These are phyloP conservation scores for Monochamus alternatus DNA, from an alignment of 2,888 invertebrate genomes.

Conservation along the genomic window DNA sequence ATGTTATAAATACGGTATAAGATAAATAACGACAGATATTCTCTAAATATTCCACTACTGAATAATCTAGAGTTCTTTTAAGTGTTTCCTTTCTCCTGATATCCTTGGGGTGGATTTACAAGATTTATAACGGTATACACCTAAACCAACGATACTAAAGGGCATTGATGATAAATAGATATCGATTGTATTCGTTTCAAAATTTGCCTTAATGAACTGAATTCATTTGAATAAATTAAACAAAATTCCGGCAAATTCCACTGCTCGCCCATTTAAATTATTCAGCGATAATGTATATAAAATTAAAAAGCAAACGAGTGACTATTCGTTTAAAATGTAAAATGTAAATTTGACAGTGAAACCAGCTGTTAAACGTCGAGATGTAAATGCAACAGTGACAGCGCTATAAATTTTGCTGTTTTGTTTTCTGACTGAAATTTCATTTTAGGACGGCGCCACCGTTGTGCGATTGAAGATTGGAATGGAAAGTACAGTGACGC, in stretches of 20 bases:
- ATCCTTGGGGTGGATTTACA: slow-evolving; percentile 6
- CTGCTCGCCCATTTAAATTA: background rate
- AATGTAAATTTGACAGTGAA: slow-evolving; percentile 37
- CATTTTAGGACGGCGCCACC: slow-evolving; percentile 17
- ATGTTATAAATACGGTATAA: background rate
- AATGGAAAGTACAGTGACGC: background rate
- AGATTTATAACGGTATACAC: slow-evolving; percentile 11
- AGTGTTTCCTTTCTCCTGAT: slow-evolving; percentile 7
- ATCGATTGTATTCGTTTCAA: background rate
- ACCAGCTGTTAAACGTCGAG: slow-evolving; percentile 22
- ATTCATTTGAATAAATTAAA: slow-evolving; percentile 6
- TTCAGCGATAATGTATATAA: slow-evolving; percentile 2
- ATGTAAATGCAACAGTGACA: slow-evolving; percentile 32
- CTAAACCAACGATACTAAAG: background rate
- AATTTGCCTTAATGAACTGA: slow-evolving; percentile 5
- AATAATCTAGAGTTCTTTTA: background rate
- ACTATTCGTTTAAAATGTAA: slow-evolving; percentile 31
- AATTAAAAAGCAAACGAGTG: slow-evolving; percentile 21
- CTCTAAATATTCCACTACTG: slow-evolving; percentile 6
- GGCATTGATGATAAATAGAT: slow-evolving; percentile 5
- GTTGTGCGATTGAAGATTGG: slow-evolving; percentile 7
- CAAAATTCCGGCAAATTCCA: background rate
- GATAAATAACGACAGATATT: slow-evolving; percentile 11
- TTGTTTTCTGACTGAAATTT: slow-evolving; percentile 22
- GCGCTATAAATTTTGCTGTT: slow-evolving; percentile 27